Evolutionary conservation across 2,888 invertebrate species (phyloP).

Genomic region (Amphipyra tragopoginis): DNA sequence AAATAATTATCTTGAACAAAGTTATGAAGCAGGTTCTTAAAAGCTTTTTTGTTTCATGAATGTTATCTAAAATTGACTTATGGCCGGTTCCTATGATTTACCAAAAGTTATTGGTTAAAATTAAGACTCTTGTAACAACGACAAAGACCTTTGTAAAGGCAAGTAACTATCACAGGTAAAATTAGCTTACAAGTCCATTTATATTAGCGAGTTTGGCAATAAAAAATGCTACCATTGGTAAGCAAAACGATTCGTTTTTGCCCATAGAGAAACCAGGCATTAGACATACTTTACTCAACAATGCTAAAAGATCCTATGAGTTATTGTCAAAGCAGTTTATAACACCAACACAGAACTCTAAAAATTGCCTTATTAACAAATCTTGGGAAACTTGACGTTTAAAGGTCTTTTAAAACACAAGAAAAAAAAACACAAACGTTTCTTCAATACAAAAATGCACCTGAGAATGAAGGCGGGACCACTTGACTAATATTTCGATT

Average conservation of each 20-base stretch:
- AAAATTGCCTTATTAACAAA: slow-evolving; percentile 83
- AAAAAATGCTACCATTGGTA: too few species aligned
- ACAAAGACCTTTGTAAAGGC: too few species aligned
- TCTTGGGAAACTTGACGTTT: slow-evolving; percentile 85
- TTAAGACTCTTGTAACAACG: too few species aligned
- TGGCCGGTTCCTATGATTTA: too few species aligned
- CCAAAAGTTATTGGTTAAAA: too few species aligned
- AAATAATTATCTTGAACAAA: too few species aligned
- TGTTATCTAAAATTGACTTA: too few species aligned
- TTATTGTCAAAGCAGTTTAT: background rate
- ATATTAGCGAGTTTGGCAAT: too few species aligned
- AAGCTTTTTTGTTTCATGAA: background rate
- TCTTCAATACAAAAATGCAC: slow-evolving; percentile 89
- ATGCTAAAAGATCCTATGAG: background rate
- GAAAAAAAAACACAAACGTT: slow-evolving; percentile 85
- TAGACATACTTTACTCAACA: background rate
- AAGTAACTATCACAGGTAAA: too few species aligned
- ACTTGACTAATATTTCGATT: slow-evolving; percentile 88
- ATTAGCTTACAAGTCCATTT: too few species aligned
- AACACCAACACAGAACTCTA: slow-evolving; percentile 33
- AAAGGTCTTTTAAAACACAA: slow-evolving; percentile 83
- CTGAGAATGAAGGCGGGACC: slow-evolving; percentile 89
- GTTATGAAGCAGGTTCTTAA: background rate
- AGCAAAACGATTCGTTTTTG: too few species aligned
- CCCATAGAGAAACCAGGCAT: too few species aligned